Conservation (phyloP, 2,888 invertebrate species). For the Chrysolina oricalcia region DNA sequence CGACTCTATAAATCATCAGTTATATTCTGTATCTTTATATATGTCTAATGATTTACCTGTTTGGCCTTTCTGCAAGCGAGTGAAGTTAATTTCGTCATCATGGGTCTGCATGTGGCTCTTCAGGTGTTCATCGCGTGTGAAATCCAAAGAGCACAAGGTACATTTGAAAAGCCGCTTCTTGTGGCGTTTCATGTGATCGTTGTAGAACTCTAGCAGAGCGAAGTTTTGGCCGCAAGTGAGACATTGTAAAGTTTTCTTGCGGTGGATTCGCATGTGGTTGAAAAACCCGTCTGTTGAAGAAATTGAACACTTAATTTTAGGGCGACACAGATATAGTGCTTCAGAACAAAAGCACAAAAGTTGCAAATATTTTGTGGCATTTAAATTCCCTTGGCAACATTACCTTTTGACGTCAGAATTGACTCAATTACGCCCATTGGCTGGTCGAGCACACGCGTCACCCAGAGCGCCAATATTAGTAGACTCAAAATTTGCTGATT, state of each 20-base stretch:
- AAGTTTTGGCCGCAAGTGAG: background rate
- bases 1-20: too few species aligned
- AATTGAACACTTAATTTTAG: background rate
- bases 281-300: background rate
- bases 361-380: too few species aligned
- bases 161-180: background rate
- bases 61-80: background rate
- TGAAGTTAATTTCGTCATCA: background rate
- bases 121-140: background rate
- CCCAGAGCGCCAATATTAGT: too few species aligned
- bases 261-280: background rate
- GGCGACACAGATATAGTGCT: too few species aligned
- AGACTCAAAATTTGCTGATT: too few species aligned
- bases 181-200: conserved; percentile 2
- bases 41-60: background rate
- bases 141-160: background rate
- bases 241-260: background rate
- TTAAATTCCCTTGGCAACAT: too few species aligned
- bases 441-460: too few species aligned
- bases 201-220: background rate
- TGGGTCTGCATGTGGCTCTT: background rate
- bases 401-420: too few species aligned
- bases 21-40: too few species aligned
- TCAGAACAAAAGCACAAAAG: too few species aligned
- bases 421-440: too few species aligned